Evolutionary conservation across 2,888 invertebrate genomes (phyloP), one percentile per base, ranked within the genome.

Genomic region (Aradus depressus): DNA sequence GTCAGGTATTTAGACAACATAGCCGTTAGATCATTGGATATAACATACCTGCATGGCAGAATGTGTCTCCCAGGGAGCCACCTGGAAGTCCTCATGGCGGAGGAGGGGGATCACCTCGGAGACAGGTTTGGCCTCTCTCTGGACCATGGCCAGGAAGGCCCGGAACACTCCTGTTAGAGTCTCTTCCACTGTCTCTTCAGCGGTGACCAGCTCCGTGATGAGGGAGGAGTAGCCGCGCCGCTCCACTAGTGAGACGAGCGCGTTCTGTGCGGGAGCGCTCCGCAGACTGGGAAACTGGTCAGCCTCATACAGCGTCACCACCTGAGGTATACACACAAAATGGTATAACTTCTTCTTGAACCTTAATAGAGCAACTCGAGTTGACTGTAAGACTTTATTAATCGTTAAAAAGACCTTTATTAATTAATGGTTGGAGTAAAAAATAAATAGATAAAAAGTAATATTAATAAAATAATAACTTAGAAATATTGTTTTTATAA

Each of bases 121-220:
- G 19, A 89, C 83, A 1, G 84, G 81, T 44, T 80, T 79, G 63
- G 86, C 81, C 62, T 81, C 80, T 52, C 81, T 72, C 64, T 86
- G 84, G 6, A 89, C 80, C 85, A 89, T 86, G 63, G 80, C 80
- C 71, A 89, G 80, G 66, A 89, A 85, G 4, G 89, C 88, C 58
- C 82, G 77, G 68, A 89, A 88, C 10, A 88, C 88, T 44, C 84
- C 83, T 45, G 84, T 85, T 19, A 80, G 70, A 50, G 80, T 79
- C 65, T 87, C 86, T 64, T 85, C 85, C 45, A 81, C 77, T 1
- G 82, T 75, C 0, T 82, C 81, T 65, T 86, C 86, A 68, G 87
- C 85, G 0, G 84, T 82, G 44, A 88, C 71, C 44, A 88, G 83
- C 67, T 87, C 82, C 0, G 85, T 80, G 52, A 89, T 86, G 21